phyloP scores from a whole-genome alignment of 2,113 vertebrate genomes.

The Dipodomys merriami region DNA sequence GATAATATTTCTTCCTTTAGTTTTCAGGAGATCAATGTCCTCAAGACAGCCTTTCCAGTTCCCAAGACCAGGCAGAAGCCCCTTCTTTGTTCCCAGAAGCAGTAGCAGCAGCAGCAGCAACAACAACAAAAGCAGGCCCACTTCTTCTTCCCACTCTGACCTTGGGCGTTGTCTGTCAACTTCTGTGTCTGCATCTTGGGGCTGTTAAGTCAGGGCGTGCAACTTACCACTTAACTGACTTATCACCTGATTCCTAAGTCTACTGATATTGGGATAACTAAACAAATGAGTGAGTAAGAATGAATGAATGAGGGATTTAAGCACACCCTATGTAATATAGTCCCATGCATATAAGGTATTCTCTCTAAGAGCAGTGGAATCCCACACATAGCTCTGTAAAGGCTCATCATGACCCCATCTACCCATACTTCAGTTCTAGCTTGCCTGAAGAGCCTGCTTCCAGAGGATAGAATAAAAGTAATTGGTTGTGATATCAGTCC shows the following conservation, averaged over 20 bases:
- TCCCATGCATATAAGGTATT: too few species aligned
- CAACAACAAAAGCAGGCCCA: too few species aligned
- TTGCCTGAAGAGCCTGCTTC: not conserved
- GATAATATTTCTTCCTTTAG: not conserved
- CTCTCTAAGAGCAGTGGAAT: not conserved
- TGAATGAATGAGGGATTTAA: not conserved
- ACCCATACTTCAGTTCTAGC: not conserved
- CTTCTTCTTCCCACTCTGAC: too few species aligned
- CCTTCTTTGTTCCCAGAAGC: not conserved
- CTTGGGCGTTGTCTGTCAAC: not conserved
- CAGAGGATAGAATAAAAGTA: conserved; percentile 4
- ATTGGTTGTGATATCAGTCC: not conserved
- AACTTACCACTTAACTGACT: not conserved
- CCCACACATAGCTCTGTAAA: not conserved
- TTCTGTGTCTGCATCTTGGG: not conserved
- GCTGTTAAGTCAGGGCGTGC: not conserved
- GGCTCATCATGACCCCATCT: too few species aligned
- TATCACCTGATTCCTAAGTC: not conserved
- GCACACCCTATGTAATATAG: not conserved
- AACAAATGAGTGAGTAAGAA: not conserved
- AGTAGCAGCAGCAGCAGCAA: too few species aligned
- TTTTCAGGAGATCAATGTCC: not conserved
- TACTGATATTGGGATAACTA: not conserved
- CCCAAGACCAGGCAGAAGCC: not conserved
- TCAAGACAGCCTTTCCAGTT: not conserved